Evolutionary conservation across 2,113 vertebrate species (phyloP).

Genomic region (Chrysemys picta): DNA sequence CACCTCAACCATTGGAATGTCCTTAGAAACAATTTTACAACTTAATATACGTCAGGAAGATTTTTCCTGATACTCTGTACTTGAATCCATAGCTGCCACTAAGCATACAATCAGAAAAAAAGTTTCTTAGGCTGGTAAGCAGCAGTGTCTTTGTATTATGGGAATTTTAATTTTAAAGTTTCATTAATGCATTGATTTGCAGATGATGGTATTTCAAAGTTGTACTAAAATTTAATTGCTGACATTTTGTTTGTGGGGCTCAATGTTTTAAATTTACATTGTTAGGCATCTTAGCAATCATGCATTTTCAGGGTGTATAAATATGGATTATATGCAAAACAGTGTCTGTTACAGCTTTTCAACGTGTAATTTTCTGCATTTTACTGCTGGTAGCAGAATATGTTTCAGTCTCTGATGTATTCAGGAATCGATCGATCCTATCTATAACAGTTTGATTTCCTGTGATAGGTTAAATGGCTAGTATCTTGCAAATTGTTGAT

Average conservation of each 20-base stretch:
- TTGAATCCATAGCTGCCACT: background rate
- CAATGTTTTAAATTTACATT: slow-evolving; percentile 59
- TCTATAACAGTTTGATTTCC: slow-evolving; percentile 6
- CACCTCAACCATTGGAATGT: background rate
- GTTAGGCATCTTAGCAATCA: slow-evolving; percentile 62
- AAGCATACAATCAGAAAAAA: background rate
- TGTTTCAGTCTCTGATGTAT: slow-evolving; percentile 20
- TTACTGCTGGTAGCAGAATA: slow-evolving; percentile 41
- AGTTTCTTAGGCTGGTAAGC: background rate
- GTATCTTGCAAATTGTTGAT: background rate
- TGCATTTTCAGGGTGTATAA: slow-evolving; percentile 45
- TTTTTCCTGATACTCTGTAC: background rate
- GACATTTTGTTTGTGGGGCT: slow-evolving; percentile 32
- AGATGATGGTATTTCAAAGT: slow-evolving; percentile 34
- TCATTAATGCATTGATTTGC: background rate
- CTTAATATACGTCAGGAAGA: background rate
- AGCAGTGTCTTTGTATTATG: slow-evolving; percentile 19
- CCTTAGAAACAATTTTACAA: background rate
- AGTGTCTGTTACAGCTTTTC: slow-evolving; percentile 39
- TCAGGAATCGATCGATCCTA: slow-evolving; percentile 2
- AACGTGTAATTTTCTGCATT: slow-evolving; percentile 45
- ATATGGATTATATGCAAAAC: slow-evolving; percentile 61
- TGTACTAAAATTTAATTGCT: slow-evolving; percentile 55
- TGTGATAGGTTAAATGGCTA: background rate
- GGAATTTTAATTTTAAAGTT: background rate